Percentiles rank a stretch among this genome's conserved stretches.
These are phyloP conservation scores for Agonopterix subpropinquella DNA, from an alignment of 2,888 invertebrate species.

Conservation along the genomic window DNA sequence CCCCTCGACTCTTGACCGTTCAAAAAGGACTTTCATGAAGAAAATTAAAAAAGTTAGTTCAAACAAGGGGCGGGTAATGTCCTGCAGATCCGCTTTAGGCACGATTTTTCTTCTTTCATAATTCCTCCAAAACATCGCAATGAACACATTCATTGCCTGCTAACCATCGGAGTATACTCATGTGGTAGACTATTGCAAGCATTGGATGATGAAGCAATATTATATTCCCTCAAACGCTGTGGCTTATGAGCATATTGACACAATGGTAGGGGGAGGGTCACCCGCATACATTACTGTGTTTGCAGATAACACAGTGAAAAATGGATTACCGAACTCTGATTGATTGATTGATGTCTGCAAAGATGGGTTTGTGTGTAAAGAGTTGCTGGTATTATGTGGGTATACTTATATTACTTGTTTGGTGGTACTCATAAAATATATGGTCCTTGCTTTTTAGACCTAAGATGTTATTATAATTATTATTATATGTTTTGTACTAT, in stretches of 20 bases:
- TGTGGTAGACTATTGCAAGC: neutral
- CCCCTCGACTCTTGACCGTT: conserved; percentile 23
- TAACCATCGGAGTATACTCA: neutral
- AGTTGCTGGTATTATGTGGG: neutral
- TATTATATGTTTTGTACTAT: too few relatives aligned
- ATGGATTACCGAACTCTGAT: conserved; percentile 27
- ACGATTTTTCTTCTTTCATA: conserved; percentile 10
- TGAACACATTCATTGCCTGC: neutral
- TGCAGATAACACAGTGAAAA: conserved; percentile 43
- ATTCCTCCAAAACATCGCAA: neutral
- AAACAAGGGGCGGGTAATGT: conserved; percentile 39
- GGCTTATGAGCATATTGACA: conserved; percentile 25
- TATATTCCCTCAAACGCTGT: too few relatives aligned
- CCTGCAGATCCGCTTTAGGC: conserved; percentile 20
- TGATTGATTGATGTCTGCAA: conserved; percentile 30
- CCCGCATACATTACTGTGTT: conserved; percentile 37
- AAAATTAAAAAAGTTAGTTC: conserved; percentile 56
- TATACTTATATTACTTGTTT: neutral
- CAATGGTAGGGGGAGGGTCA: conserved; percentile 23
- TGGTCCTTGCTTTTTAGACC: too few relatives aligned
- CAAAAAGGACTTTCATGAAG: conserved; percentile 38
- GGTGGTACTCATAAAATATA: conserved; percentile 7
- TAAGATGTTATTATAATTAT: too few relatives aligned
- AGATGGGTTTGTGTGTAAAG: neutral
- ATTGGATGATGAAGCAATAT: neutral